Conservation (phyloP, 1,140 invertebrate species). For the Drosophila persimilis region DNA sequence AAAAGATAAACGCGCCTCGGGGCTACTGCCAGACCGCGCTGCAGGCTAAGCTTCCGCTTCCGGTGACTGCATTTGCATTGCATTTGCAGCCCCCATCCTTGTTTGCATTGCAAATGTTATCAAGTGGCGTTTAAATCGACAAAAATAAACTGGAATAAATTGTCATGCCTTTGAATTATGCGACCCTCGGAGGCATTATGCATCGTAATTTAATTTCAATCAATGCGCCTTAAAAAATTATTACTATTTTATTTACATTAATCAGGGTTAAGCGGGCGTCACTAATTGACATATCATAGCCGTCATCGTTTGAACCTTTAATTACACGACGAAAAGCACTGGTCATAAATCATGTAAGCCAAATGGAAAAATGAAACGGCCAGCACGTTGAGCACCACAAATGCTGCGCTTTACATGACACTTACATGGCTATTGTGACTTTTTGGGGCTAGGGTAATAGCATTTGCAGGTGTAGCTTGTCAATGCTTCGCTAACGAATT, state of each 20-base stretch:
- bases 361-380: slow-evolving; percentile 39
- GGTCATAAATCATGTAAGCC: slow-evolving; percentile 18
- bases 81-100: slow-evolving; percentile 31
- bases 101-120: slow-evolving; percentile 74
- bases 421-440: slow-evolving; percentile 33
- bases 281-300: slow-evolving; percentile 61
- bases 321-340: slow-evolving; percentile 19
- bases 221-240: slow-evolving; percentile 40
- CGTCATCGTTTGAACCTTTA: slow-evolving; percentile 33
- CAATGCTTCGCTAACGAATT: no score
- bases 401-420: slow-evolving; percentile 46
- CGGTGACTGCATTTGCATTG: slow-evolving; percentile 32
- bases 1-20: slow-evolving; percentile 54
- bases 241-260: slow-evolving; percentile 47
- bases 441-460: slow-evolving; percentile 24
- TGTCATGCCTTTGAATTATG: slow-evolving; percentile 36
- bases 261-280: slow-evolving; percentile 46
- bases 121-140: slow-evolving; percentile 55
- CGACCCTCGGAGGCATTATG: slow-evolving; percentile 15
- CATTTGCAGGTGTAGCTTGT: slow-evolving; percentile 8
- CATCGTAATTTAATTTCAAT: slow-evolving; percentile 29
- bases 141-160: slow-evolving; percentile 36
- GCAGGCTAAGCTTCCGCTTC: slow-evolving; percentile 71
- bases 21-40: slow-evolving; percentile 11
- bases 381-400: slow-evolving; percentile 7